These are phyloP conservation scores for Ostrea denselamellosa DNA, from an alignment of 1,140 invertebrate genomes.

Conservation along the genomic window DNA sequence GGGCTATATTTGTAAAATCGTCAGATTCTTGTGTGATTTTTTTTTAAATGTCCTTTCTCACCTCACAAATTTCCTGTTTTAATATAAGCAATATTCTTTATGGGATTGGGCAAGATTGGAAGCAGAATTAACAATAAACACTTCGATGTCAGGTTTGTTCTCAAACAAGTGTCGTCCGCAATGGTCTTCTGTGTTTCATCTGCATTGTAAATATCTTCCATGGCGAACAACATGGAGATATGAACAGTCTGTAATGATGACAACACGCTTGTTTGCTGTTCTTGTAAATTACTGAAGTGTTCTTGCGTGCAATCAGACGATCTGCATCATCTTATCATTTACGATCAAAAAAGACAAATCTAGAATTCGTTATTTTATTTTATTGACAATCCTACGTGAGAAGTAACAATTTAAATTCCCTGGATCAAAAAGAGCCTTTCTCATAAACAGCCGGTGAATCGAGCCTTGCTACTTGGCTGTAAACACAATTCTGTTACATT, in stretches of 20 bases:
- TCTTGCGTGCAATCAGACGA: not conserved
- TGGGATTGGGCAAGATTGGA: too few relatives aligned
- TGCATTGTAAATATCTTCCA: not conserved
- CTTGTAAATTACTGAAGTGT: not conserved
- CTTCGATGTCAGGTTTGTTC: not conserved
- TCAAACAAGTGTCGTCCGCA: not conserved
- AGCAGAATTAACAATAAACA: too few relatives aligned
- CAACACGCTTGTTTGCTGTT: not conserved
- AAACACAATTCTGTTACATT: not conserved
- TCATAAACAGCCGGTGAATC: not conserved
- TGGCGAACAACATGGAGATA: not conserved
- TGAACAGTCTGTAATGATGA: not conserved
- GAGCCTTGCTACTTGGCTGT: not conserved
- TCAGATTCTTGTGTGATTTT: too few relatives aligned
- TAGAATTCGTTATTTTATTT: not conserved
- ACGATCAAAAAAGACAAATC: not conserved
- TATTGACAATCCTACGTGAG: conserved; percentile 18
- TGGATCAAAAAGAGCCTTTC: not conserved
- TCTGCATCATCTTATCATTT: not conserved
- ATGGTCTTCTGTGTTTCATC: not conserved
- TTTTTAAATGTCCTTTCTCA: too few relatives aligned
- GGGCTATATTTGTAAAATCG: too few relatives aligned
- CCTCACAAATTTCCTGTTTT: too few relatives aligned
- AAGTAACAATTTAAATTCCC: not conserved
- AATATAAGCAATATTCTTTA: too few relatives aligned